Evolutionary conservation across 2,113 vertebrate genomes (phyloP), one percentile per base, ranked within the genome.

Genomic region (Ardeotis arabs): DNA sequence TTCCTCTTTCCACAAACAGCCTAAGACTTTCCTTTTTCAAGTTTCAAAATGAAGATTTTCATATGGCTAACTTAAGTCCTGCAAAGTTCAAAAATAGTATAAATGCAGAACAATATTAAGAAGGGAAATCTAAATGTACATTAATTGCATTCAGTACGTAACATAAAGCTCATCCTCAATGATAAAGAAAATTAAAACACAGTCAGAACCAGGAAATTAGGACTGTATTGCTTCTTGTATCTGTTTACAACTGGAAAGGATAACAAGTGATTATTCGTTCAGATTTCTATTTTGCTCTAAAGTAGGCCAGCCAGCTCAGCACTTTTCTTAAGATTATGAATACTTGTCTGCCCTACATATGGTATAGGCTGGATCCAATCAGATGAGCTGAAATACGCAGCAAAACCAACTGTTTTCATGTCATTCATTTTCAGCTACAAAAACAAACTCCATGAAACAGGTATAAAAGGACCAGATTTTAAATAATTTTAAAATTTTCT

Each of bases 281-380:
- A 55, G 84, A 90, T 85, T 93, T 45, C 87, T 82, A 24, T 86
- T 93, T 90, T 69, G 31, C 76, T 74, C 73, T 58, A 88, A 96
- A 95, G 86, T 91, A 94, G 94, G 89, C 56, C 96, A 93, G 91
- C 90, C 92, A 97, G 93, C 93, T 96, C 92, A 95, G 92, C 89
- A 96, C 76, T 96, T 97, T 93, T 93, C 86, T 87, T 93, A 90
- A 94, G 96, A 95, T 83, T 84, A 91, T 55, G 39, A 89, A 87
- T 93, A 89, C 63, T 96, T 77, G 76, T 84, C 93, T 97, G 95
- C 89, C 95, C 96, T 97, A 96, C 96, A 96, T 97, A 92, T 75
- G 72, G 64, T 90, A 67, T 50, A 92, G 76, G 66, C 79, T 84
- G 70, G 66, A 94, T 92, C 67, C 81, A 92, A 92, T 89, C 87